Conservation (phyloP, 2,888 invertebrate species). For the Xestia xanthographa region DNA sequence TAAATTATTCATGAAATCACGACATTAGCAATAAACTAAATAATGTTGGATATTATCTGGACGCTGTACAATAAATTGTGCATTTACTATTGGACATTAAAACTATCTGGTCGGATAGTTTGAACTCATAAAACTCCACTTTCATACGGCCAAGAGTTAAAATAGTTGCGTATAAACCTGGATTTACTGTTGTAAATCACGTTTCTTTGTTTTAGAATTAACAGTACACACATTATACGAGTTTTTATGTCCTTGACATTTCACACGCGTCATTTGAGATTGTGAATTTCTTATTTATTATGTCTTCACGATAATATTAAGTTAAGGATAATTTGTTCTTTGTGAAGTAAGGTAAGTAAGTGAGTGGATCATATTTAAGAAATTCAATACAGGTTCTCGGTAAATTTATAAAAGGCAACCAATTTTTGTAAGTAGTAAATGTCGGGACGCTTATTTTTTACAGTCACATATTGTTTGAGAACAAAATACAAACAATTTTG, state of each 20-base stretch:
- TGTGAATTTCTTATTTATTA: not conserved
- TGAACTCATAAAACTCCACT: constrained; percentile 46
- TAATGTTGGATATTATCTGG: constrained; percentile 36
- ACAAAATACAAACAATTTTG: not conserved
- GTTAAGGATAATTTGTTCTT: not conserved
- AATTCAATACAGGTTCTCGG: not conserved
- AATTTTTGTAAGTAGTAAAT: not conserved
- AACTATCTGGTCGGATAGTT: constrained; percentile 21
- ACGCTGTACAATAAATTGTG: constrained; percentile 37
- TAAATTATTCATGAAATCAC: constrained; percentile 45
- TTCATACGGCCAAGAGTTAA: constrained; percentile 27
- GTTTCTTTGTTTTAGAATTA: constrained; percentile 32
- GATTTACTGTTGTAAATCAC: constrained; percentile 31
- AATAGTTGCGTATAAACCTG: constrained; percentile 38
- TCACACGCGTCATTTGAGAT: constrained; percentile 8
- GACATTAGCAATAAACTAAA: constrained; percentile 9
- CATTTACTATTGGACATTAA: constrained; percentile 22
- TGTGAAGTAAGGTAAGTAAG: not conserved
- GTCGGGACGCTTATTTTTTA: not conserved
- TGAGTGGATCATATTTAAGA: constrained; percentile 6
- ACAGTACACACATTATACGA: not conserved
- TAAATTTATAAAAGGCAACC: not conserved
- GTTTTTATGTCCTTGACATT: not conserved
- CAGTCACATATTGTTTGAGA: not conserved
- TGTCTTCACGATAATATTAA: constrained; percentile 3